Evolutionary conservation across 2,113 vertebrate species (phyloP).

Genomic region (Lasiurus borealis): DNA sequence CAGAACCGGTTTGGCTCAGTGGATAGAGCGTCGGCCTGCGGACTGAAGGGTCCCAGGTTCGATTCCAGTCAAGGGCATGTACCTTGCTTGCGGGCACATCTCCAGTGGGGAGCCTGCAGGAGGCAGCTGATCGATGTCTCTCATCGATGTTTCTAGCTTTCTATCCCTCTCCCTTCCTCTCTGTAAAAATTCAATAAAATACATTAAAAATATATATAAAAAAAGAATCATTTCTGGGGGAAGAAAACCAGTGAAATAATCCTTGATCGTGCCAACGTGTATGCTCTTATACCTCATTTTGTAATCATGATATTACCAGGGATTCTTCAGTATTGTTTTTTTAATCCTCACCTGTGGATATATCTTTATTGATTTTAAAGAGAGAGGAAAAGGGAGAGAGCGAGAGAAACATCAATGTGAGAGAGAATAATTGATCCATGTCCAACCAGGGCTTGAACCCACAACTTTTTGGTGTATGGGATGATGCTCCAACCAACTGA

Average conservation of each 20-base stretch:
- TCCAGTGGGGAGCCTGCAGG: no score
- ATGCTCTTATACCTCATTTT: background rate
- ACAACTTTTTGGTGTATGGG: background rate
- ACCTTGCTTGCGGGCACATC: no score
- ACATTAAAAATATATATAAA: no score
- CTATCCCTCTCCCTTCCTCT: no score
- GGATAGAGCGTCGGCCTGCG: no score
- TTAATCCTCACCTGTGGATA: background rate
- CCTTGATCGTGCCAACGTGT: background rate
- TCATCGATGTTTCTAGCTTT: no score
- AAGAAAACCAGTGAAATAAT: constrained; percentile 5
- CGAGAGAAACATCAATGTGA: background rate
- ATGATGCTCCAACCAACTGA: background rate
- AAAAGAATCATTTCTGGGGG: background rate
- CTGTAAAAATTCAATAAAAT: no score
- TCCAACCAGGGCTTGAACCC: background rate
- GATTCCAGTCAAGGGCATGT: no score
- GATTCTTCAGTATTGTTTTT: background rate
- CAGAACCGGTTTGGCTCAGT: no score
- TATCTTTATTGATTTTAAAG: background rate
- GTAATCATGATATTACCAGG: background rate
- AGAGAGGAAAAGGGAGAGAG: background rate
- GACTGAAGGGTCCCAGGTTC: no score
- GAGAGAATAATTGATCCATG: background rate
- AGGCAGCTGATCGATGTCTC: no score